These are phyloP conservation scores for Leucoma salicis DNA, from an alignment of 2,888 invertebrate species.

Conservation along the genomic window DNA sequence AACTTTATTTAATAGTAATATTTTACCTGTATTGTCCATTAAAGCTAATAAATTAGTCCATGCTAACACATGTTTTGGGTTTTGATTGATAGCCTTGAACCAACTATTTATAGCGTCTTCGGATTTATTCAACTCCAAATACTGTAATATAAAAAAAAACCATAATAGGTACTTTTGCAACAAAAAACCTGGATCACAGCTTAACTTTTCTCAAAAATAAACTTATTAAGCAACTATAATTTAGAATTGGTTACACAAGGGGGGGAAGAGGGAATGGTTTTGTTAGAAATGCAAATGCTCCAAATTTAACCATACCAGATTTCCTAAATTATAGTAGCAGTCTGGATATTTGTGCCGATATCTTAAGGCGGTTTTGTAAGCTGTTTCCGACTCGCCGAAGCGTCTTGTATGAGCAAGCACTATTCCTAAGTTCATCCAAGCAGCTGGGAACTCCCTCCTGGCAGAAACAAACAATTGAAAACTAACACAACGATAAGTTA, in stretches of 20 bases:
- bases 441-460: constrained; percentile 94
- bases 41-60: constrained; percentile 96
- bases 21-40: constrained; percentile 86
- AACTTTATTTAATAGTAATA: too few species aligned
- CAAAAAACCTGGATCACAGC: too few species aligned
- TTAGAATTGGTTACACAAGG: too few species aligned
- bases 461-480: too few species aligned
- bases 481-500: too few species aligned
- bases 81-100: constrained; percentile 89
- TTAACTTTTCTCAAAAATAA: too few species aligned
- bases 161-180: too few species aligned
- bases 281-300: too few species aligned
- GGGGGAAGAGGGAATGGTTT: too few species aligned
- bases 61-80: constrained; percentile 90
- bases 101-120: constrained; percentile 90
- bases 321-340: constrained; percentile 97
- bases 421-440: constrained; percentile 99
- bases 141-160: constrained; percentile 69
- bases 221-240: too few species aligned
- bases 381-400: constrained; percentile 86
- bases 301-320: constrained; percentile 86
- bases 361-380: constrained; percentile 90
- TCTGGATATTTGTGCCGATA: constrained; percentile 93
- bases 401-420: constrained; percentile 89
- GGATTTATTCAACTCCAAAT: constrained; percentile 88